phyloP scores from a whole-genome alignment of 2,888 invertebrate species.

The Hirtodrosophila alboralis region DNA sequence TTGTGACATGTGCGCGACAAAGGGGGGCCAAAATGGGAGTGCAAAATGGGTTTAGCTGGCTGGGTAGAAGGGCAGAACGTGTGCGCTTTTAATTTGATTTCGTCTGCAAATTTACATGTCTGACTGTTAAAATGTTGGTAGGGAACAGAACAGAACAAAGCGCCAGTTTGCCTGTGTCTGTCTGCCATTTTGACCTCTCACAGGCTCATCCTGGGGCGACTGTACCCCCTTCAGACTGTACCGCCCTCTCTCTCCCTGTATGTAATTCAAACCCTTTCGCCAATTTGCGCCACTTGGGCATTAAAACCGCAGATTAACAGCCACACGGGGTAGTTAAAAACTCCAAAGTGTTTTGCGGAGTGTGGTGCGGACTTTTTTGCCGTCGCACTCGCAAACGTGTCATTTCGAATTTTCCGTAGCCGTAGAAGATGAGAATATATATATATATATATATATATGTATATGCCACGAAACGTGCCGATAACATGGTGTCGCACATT shows the following conservation, averaged over 20 bases:
- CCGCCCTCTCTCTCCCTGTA: conserved; percentile 9
- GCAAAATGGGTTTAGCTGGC: background rate
- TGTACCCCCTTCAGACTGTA: conserved; percentile 2
- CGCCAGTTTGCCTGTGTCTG: conserved; percentile 27
- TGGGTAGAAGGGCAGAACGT: conserved; percentile 36
- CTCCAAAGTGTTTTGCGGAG: conserved; percentile 14
- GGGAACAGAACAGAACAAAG: conserved; percentile 8
- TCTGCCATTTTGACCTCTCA: conserved; percentile 28
- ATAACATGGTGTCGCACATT: conserved; percentile 79
- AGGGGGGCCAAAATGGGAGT: conserved; percentile 33
- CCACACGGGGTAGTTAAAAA: conserved; percentile 74
- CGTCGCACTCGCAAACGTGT: conserved; percentile 67
- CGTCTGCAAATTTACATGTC: conserved; percentile 75
- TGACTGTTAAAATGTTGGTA: conserved; percentile 20
- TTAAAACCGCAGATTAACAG: conserved; percentile 80
- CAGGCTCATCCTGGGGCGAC: too few species aligned
- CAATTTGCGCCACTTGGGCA: conserved; percentile 77
- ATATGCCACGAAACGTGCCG: conserved; percentile 79
- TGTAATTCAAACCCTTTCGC: conserved; percentile 72
- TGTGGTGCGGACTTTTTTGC: conserved; percentile 2
- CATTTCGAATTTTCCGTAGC: conserved; percentile 73
- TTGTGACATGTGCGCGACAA: conserved; percentile 29
- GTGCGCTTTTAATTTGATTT: conserved; percentile 76
- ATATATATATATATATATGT: conserved; percentile 14
- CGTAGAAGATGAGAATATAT: conserved; percentile 33